phyloP scores from a whole-genome alignment of 2,113 vertebrate species.

The Oreochromis aureus region DNA sequence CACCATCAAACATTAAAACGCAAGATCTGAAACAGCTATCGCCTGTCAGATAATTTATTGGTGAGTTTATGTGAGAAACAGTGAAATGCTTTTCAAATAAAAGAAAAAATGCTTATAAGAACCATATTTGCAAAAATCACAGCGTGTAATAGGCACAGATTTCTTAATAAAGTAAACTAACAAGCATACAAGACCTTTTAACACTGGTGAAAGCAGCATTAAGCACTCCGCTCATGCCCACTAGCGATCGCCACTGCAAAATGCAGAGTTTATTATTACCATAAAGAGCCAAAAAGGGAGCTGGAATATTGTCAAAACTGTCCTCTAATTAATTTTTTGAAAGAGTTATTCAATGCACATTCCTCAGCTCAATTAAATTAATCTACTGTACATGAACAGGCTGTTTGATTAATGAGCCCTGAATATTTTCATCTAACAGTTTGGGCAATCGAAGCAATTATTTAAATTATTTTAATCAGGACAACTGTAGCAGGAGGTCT shows the following conservation, averaged over 20 bases:
- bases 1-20: background rate
- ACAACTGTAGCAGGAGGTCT: background rate
- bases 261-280: background rate
- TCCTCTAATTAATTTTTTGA: background rate
- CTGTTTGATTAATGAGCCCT: background rate
- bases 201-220: background rate
- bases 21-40: background rate
- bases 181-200: background rate
- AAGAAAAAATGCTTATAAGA: background rate
- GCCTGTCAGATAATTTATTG: background rate
- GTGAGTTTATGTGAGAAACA: background rate
- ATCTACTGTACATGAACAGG: background rate
- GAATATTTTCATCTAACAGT: background rate
- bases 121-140: background rate
- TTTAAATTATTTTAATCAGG: background rate
- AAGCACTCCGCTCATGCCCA: background rate
- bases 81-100: background rate
- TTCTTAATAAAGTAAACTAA: background rate
- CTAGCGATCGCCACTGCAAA: background rate
- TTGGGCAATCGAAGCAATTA: background rate
- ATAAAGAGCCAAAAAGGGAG: background rate
- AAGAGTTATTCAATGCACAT: background rate
- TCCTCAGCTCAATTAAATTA: background rate
- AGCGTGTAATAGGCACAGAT: background rate
- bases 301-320: background rate